A percentile compares a stretch with the other conserved stretches of the same genome.
These are phyloP conservation scores for Wiebesia pumilae DNA, from an alignment of 1,140 invertebrate species.

Conservation along the genomic window DNA sequence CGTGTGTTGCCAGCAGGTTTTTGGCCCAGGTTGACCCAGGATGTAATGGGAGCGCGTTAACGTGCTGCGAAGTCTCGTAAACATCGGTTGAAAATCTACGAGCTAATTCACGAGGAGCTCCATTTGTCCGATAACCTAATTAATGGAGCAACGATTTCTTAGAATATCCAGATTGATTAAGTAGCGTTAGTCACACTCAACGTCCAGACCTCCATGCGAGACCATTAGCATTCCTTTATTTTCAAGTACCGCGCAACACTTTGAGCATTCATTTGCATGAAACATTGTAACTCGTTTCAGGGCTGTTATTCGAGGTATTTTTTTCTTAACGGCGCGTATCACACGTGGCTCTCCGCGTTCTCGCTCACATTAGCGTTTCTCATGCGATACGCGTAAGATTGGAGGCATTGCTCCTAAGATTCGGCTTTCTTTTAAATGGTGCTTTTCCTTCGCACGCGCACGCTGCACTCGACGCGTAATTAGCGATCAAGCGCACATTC, in stretches of 20 bases:
- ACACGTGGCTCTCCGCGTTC: background rate
- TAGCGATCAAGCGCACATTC: background rate
- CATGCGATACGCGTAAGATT: background rate
- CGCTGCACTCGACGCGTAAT: background rate
- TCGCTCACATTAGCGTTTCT: conserved; percentile 10
- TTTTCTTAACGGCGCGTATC: conserved; percentile 28
- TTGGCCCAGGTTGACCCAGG: no score
- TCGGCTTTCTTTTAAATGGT: background rate
- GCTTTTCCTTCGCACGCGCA: background rate
- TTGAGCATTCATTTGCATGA: conserved; percentile 2
- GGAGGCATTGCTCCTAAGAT: background rate
- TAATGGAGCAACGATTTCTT: background rate
- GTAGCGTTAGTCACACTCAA: background rate
- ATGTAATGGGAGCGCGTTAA: no score
- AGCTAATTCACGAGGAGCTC: no score
- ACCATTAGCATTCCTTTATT: conserved; percentile 14
- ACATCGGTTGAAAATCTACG: no score
- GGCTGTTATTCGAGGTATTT: conserved; percentile 17
- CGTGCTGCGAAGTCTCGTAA: no score
- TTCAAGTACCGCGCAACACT: background rate
- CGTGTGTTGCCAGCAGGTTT: no score
- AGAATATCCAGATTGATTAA: background rate
- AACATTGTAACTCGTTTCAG: conserved; percentile 11
- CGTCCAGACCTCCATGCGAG: background rate
- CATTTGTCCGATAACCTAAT: no score